Evolutionary conservation across 2,113 vertebrate species (phyloP), one percentile per base, ranked within the genome.

Genomic region (Chitala chitala): DNA sequence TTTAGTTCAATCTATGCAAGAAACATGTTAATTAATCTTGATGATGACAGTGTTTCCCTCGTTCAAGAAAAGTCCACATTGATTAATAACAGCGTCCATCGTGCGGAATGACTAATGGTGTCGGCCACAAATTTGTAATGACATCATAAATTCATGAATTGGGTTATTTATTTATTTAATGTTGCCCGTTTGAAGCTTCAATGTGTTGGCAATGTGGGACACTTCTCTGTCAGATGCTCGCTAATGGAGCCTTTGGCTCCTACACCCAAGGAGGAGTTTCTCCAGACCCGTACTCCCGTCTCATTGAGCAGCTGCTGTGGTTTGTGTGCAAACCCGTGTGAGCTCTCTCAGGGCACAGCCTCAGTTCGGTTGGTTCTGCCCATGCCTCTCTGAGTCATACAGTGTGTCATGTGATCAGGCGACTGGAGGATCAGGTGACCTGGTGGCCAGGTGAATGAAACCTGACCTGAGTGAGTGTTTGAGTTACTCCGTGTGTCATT

Each of bases 11-110:
- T 54, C 75, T 79, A 87, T 87, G 84, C 85, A 85, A 77, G 83
- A 83, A 82, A 84, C 83, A 85, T 88, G 85, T 87, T 86, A 86
- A 89, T 89, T 89, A 86, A 88, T 89, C 84, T 85, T 56, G 76
- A 84, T 69, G 85, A 87, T 85, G 88, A 89, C 89, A 86, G 85
- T 82, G 77, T 40, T 75, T 74, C 79, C 84, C 80, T 86, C 80
- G 81, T 86, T 83, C 82, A 75, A 78, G 81, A 87, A 85, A 76
- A 86, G 81, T 84, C 81, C 82, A 80, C 86, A 86, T 86, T 86
- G 89, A 90, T 90, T 84, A 44, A 79, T 90, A 88, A 90, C 87
- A 82, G 88, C 84, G 78, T 48, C 84, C 82, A 87, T 80, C 85
- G 85, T 87, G 87, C 80, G 40, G 78, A 76, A 75, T 88, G 87